Percentiles rank a stretch among this genome's conserved stretches.
Conservation (phyloP, 2,113 vertebrate genomes). For the Trinectes maculatus region DNA sequence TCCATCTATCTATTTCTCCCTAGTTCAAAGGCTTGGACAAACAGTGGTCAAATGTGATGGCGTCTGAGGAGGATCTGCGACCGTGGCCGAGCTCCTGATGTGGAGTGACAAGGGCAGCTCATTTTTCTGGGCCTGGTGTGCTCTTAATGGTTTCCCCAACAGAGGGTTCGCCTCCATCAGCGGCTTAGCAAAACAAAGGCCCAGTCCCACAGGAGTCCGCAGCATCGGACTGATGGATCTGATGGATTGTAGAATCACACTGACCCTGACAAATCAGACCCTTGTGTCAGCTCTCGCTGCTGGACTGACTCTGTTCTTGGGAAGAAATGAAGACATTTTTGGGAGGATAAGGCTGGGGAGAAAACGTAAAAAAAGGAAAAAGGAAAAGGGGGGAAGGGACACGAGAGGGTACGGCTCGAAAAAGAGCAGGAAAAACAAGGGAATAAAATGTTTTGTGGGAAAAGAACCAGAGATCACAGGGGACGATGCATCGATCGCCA, state of each 20-base stretch:
- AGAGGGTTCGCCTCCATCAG: constrained; percentile 79
- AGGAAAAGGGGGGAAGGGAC: not conserved
- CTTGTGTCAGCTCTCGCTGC: constrained; percentile 55
- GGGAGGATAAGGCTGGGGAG: not conserved
- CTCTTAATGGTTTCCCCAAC: constrained; percentile 80
- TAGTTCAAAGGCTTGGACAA: constrained; percentile 73
- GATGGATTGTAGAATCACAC: constrained; percentile 72
- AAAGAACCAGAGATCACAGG: not conserved
- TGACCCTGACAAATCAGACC: constrained; percentile 74
- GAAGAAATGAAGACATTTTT: constrained; percentile 30
- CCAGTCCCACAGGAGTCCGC: constrained; percentile 66
- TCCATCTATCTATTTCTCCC: constrained; percentile 56
- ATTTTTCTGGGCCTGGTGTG: constrained; percentile 78
- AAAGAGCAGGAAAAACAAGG: not conserved
- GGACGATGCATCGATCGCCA: constrained; percentile 28
- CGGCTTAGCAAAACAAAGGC: constrained; percentile 76
- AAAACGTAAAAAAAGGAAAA: constrained; percentile 9
- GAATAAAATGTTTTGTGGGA: constrained; percentile 9
- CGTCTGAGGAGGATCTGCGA: constrained; percentile 57
- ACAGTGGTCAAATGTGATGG: constrained; percentile 67
- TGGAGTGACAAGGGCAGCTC: constrained; percentile 76
- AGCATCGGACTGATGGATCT: constrained; percentile 63
- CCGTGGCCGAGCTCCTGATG: constrained; percentile 70
- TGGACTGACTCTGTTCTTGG: constrained; percentile 34
- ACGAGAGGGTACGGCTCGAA: constrained; percentile 1